Evolutionary conservation across 2,113 vertebrate genomes (phyloP), one percentile per base, ranked within the genome.

Genomic region (Plecotus auritus): DNA sequence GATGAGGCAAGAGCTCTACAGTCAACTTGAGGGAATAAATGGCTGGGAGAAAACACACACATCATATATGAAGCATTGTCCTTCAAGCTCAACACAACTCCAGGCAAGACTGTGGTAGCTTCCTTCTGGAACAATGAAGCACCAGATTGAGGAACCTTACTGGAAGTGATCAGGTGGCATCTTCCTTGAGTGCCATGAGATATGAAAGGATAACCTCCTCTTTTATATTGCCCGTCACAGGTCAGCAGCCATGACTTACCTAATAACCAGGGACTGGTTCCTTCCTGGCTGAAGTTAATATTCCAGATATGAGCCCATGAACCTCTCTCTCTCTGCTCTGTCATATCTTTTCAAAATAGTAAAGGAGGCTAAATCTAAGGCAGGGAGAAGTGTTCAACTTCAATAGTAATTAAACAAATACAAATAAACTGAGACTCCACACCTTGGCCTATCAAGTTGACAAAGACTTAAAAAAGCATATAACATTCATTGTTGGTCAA

Each of bases 1-100:
- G 85, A 2, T 78, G 83, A 96, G 80, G 97, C 73, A 97, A 80
- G 96, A 83, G 49, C 83, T 92, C 94, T 95, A 97, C 66, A 92
- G 40, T 92, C 77, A 85, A 88, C 87, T 96, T 70, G 90, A 90
- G 8, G 66, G 56, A 96, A 81, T 84, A 69, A 2, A 26, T 72
- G 37, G 86, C 32, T n/a, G 64, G 80, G 67, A 97, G 90, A 96
- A 94, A 93, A 93, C 26, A 42, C 69, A 93, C 93, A 97, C 95
- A 95, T 64, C 45, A 94, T 28, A 30, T 14, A 35, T 0, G 32
- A 95, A 96, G 77, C 64, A 94, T 12, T 42, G 37, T 93, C 61
- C 51, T 94, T 85, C 64, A 82, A n/a, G 59, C 45, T 88, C 54
- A 83, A 17, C 4, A 67, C 30, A 85, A 35, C 2, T 2, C 6